A percentile compares a stretch with the other conserved stretches of the same genome.
Conservation (phyloP, 2,797 vertebrate genomes). For the Notoglanidium macrostoma region DNA sequence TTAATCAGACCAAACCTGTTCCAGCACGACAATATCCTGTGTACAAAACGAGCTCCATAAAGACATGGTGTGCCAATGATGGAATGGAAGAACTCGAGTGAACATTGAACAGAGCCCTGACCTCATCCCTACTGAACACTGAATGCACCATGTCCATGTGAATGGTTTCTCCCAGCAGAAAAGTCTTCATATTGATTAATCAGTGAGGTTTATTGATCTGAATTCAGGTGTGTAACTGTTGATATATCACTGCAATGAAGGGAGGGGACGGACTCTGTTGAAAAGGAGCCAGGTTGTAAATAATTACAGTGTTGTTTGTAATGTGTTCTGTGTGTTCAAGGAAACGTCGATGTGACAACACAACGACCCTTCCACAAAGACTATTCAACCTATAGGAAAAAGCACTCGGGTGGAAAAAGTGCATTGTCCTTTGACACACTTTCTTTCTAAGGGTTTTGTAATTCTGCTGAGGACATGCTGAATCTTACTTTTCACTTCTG, state of each 20-base stretch:
- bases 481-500: slow-evolving; percentile 20
- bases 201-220: not conserved
- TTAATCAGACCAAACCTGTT: not conserved
- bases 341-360: not conserved
- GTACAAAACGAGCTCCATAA: not conserved
- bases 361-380: slow-evolving; percentile 7
- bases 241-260: not conserved
- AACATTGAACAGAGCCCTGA: not conserved
- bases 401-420: not conserved
- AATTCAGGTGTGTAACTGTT: not conserved
- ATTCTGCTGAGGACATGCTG: not conserved
- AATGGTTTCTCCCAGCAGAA: not conserved
- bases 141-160: not conserved
- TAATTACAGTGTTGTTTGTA: too few species aligned
- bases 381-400: not conserved
- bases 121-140: not conserved
- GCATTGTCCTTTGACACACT: slow-evolving; percentile 8
- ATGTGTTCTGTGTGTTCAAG: not conserved
- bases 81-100: not conserved
- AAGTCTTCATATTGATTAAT: not conserved
- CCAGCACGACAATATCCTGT: not conserved
- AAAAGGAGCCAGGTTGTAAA: not conserved
- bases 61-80: not conserved
- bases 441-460: not conserved
- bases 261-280: not conserved